A percentile compares a stretch with the other conserved stretches of the same genome.
Conservation (phyloP, 2,113 vertebrate genomes). For the Tragelaphus imberbis region DNA sequence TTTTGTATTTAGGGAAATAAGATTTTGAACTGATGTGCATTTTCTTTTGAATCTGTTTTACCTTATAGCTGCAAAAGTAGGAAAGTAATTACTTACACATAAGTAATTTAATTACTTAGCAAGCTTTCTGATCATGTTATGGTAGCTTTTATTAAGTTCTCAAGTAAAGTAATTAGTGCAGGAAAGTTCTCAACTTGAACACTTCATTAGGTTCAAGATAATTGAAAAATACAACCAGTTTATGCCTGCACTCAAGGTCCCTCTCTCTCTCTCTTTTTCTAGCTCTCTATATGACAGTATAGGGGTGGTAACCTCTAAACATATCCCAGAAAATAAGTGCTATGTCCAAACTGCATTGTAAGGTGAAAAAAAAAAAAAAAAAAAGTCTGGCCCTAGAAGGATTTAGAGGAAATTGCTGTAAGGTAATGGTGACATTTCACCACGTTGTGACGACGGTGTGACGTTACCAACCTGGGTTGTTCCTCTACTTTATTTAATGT, state of each 20-base stretch:
- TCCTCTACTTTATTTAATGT: neutral
- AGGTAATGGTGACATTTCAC: constrained; percentile 8
- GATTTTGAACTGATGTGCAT: neutral
- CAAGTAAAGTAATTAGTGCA: constrained; percentile 47
- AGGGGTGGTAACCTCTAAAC: neutral
- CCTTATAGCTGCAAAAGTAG: constrained; percentile 16
- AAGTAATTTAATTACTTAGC: constrained; percentile 56
- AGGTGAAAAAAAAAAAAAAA: neutral
- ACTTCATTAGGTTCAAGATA: constrained; percentile 58
- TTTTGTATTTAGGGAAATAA: neutral
- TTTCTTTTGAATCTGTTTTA: constrained; percentile 34
- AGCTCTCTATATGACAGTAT: neutral
- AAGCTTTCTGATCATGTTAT: constrained; percentile 48
- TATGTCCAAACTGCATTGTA: neutral
- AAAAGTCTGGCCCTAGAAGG: neutral
- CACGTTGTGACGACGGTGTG: neutral
- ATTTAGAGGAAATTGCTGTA: neutral
- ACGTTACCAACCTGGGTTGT: neutral
- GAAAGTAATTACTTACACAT: constrained; percentile 51
- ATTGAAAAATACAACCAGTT: constrained; percentile 43
- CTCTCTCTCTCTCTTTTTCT: neutral
- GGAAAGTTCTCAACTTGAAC: constrained; percentile 49
- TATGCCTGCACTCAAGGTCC: neutral
- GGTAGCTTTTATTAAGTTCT: constrained; percentile 65
- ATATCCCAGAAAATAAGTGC: neutral